Evolutionary conservation across 2,797 vertebrate species (phyloP).

Genomic region (Dallia pectoralis): DNA sequence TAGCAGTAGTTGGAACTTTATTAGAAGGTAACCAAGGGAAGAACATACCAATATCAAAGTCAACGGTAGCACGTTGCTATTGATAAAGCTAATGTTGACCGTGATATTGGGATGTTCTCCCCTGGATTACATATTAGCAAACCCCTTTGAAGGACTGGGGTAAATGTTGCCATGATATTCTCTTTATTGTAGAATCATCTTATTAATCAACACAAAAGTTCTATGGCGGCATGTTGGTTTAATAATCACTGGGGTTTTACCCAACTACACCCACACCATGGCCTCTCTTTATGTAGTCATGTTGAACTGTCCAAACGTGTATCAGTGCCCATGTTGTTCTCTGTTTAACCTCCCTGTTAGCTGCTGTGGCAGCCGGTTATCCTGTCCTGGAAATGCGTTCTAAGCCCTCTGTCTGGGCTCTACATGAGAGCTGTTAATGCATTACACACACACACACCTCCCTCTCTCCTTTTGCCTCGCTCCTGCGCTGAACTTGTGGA

Average conservation of each 20-base stretch:
- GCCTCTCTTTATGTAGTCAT: background rate
- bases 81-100: too few species aligned
- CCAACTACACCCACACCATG: background rate
- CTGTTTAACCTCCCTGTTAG: constrained; percentile 42
- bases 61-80: background rate
- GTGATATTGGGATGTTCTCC: too few species aligned
- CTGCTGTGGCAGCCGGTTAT: constrained; percentile 43
- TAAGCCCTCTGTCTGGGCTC: constrained; percentile 48
- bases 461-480: constrained; percentile 5
- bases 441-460: constrained; percentile 26
- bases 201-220: background rate
- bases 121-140: too few species aligned
- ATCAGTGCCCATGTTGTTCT: constrained; percentile 20
- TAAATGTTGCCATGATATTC: background rate
- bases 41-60: background rate
- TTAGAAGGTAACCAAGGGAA: background rate
- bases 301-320: background rate
- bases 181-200: background rate
- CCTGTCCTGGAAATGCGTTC: constrained; percentile 55
- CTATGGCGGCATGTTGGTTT: background rate
- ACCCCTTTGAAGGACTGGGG: background rate
- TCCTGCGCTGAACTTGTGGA: constrained; percentile 6
- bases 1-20: background rate
- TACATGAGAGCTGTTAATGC: constrained; percentile 48
- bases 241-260: background rate